Evolutionary conservation across 2,888 invertebrate genomes (phyloP).

Genomic region (Drosophila leonis): DNA sequence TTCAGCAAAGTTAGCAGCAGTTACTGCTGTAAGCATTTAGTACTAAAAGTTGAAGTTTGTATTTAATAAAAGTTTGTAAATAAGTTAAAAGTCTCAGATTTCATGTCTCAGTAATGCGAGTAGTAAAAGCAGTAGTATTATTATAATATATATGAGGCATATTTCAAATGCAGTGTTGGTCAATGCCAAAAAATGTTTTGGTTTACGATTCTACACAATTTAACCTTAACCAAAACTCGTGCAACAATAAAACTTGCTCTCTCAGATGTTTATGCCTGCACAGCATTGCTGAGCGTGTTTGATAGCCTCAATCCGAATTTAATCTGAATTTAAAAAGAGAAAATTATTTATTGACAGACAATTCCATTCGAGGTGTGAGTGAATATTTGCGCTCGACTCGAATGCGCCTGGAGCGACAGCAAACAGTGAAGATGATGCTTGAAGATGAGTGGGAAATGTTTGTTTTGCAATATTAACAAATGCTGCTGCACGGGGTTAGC

Average conservation of each 20-base stretch:
- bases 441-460: conserved; percentile 10
- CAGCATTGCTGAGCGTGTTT: neutral
- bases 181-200: neutral
- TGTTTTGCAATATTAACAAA: conserved; percentile 61
- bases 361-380: neutral
- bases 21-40: neutral
- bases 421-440: neutral
- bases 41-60: neutral
- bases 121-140: neutral
- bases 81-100: neutral
- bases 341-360: conserved; percentile 10
- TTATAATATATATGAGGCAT: neutral
- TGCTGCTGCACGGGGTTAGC: conserved; percentile 15
- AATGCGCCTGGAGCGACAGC: neutral
- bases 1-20: neutral
- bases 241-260: neutral
- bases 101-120: neutral
- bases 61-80: too few relatives aligned
- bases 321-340: neutral
- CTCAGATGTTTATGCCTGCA: neutral
- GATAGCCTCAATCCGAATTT: neutral
- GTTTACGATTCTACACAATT: neutral
- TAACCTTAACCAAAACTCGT: too few relatives aligned
- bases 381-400: neutral
- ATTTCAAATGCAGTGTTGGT: neutral